Evolutionary conservation across 2,113 vertebrate genomes (phyloP).

Genomic region (Micromys minutus): DNA sequence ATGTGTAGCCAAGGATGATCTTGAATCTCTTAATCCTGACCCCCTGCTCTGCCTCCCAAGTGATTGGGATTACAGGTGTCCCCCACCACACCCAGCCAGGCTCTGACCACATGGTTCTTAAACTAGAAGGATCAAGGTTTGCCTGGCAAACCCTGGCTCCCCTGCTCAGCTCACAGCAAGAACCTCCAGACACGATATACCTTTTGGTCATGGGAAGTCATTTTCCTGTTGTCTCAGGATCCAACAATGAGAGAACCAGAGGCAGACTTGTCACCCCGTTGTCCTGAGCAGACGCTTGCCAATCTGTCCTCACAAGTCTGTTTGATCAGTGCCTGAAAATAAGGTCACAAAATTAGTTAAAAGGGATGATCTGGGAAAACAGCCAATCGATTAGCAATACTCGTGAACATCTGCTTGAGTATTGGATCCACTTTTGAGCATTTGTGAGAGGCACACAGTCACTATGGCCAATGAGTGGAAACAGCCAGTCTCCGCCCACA

Average conservation of each 20-base stretch:
- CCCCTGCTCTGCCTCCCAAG: background rate
- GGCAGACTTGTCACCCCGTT: background rate
- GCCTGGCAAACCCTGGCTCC: background rate
- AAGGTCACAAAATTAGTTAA: background rate
- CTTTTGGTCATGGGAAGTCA: slow-evolving; percentile 66
- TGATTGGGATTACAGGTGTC: background rate
- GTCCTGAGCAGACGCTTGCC: too few species aligned
- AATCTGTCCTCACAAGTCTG: background rate
- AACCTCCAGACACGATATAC: slow-evolving; percentile 24
- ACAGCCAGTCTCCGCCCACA: background rate
- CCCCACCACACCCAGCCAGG: background rate
- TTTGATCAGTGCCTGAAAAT: slow-evolving; percentile 1
- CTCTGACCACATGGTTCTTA: background rate
- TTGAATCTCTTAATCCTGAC: background rate
- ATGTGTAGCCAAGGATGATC: background rate
- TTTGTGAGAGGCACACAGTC: too few species aligned
- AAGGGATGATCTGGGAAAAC: background rate
- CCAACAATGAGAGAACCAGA: slow-evolving; percentile 50
- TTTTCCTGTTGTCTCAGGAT: slow-evolving; percentile 12
- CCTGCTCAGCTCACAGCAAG: background rate
- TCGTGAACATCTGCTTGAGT: background rate
- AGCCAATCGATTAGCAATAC: background rate
- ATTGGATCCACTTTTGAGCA: rapidly evolving
- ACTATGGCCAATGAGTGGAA: background rate
- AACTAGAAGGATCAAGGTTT: background rate